Conservation (phyloP, 2,888 invertebrate species). For the Pharmacophagus antenor region DNA sequence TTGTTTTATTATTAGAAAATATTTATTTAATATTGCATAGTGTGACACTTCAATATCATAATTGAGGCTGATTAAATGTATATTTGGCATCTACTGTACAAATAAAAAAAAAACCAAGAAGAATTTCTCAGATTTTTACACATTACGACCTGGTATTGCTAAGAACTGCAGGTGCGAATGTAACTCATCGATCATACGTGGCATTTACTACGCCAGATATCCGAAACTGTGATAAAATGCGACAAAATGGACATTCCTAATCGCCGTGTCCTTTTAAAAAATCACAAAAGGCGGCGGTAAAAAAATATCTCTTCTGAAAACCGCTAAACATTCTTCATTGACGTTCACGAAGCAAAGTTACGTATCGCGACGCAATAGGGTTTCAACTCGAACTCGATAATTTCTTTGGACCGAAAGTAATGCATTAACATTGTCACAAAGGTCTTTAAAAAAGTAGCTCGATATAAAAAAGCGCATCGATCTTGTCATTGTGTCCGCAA, state of each 20-base stretch:
- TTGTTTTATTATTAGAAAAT: not conserved
- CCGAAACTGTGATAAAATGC: conserved; percentile 54
- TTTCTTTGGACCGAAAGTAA: conserved; percentile 10
- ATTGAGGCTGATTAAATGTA: not conserved
- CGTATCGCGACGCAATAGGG: conserved; percentile 11
- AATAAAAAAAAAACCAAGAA: not conserved
- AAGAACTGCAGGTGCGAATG: conserved; percentile 57
- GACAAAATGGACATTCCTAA: conserved; percentile 75
- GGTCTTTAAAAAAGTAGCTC: conserved; percentile 43
- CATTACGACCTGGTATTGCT: conserved; percentile 36
- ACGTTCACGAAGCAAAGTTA: not conserved
- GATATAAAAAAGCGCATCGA: conserved; percentile 60
- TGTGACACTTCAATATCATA: not conserved
- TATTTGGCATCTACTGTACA: not conserved
- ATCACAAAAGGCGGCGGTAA: conserved; percentile 58
- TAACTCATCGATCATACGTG: conserved; percentile 67
- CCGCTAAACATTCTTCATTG: conserved; percentile 4
- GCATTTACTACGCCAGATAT: conserved; percentile 60
- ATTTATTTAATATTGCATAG: not conserved
- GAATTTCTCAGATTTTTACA: conserved; percentile 2
- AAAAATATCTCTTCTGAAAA: conserved; percentile 51
- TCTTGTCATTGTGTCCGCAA: conserved; percentile 55
- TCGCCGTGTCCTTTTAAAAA: conserved; percentile 68
- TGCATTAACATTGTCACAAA: conserved; percentile 27
- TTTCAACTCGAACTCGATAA: conserved; percentile 27